Conservation (phyloP, 2,797 vertebrate species). For the Myotis findleyi region DNA sequence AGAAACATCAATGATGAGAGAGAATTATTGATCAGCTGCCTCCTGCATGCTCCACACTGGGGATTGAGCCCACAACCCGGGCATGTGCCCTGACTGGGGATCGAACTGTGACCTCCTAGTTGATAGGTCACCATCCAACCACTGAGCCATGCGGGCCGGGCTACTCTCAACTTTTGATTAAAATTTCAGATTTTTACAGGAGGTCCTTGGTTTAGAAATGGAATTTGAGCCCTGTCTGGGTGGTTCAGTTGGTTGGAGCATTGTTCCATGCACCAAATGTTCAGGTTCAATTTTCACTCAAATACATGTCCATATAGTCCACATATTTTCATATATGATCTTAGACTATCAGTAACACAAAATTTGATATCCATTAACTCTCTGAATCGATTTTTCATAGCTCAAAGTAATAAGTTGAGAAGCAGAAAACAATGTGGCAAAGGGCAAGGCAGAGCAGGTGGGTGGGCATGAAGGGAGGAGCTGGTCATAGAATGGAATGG, state of each 20-base stretch:
- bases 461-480: background rate
- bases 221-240: background rate
- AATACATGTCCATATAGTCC: background rate
- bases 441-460: background rate
- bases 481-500: background rate
- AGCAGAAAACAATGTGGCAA: background rate
- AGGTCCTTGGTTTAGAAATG: background rate
- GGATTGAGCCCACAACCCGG: no score
- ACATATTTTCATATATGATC: background rate
- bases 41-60: no score
- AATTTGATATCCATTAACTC: background rate
- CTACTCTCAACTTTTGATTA: background rate
- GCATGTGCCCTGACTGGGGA: no score
- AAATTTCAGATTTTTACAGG: background rate
- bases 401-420: background rate
- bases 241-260: no score
- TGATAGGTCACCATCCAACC: no score
- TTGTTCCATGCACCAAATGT: no score
- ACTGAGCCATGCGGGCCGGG: no score
- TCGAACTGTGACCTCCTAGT: no score
- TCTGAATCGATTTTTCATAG: background rate
- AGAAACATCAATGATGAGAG: no score
- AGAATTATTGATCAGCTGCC: no score
- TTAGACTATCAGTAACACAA: background rate
- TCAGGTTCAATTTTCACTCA: background rate